Conservation (phyloP, 2,113 vertebrate species). For the Prionailurus viverrinus region DNA sequence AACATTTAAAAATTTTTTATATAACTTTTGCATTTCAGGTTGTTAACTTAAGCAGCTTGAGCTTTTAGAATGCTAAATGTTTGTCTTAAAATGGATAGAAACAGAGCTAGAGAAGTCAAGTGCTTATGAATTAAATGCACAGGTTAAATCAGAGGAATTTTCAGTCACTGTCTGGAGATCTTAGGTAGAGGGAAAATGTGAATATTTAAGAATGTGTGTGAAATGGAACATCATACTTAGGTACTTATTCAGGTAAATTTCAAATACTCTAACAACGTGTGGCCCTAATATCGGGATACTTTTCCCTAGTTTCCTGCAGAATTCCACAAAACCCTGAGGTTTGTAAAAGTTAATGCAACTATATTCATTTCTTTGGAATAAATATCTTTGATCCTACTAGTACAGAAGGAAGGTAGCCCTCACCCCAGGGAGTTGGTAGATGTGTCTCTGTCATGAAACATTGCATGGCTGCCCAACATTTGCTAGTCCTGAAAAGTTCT, state of each 20-base stretch:
- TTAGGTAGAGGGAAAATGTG: background rate
- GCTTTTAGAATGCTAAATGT: conserved; percentile 7
- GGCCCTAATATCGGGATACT: too few relatives aligned
- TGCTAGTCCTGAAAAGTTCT: background rate
- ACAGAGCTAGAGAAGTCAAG: background rate
- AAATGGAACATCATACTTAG: background rate
- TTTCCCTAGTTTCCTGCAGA: background rate
- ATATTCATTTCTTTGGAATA: background rate
- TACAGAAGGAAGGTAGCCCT: background rate
- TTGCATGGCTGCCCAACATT: background rate
- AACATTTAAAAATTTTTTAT: conserved; percentile 63
- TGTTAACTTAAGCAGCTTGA: conserved; percentile 28
- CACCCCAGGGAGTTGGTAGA: background rate
- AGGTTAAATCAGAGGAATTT: background rate
- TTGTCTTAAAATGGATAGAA: background rate
- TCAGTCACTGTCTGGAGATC: background rate
- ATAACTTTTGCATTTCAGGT: conserved; percentile 67
- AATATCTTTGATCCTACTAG: background rate
- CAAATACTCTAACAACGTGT: background rate
- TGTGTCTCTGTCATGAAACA: background rate
- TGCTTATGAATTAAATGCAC: background rate
- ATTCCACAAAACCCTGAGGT: background rate
- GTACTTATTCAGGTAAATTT: background rate
- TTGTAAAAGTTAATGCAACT: background rate
- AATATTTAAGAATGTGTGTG: background rate